Evolutionary conservation across 2,888 invertebrate species (phyloP).

Genomic region (Tinea pellionella): DNA sequence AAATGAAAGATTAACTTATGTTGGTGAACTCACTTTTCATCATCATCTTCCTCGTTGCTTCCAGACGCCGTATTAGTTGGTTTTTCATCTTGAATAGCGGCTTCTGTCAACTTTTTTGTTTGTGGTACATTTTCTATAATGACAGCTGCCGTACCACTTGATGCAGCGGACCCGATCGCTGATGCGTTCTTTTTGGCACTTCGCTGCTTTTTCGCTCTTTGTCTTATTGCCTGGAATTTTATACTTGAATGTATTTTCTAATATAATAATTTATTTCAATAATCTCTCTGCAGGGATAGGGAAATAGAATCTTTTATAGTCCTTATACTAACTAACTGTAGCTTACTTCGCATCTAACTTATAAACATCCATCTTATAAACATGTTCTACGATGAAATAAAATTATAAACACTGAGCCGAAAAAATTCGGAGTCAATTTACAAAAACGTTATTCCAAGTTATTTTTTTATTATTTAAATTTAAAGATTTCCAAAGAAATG

Average conservation of each 20-base stretch:
- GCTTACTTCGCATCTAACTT: too few relatives aligned
- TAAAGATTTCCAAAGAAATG: too few relatives aligned
- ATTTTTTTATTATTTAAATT: too few relatives aligned
- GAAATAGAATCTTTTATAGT: too few relatives aligned
- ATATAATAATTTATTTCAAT: not conserved
- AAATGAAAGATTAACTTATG: constrained; percentile 23
- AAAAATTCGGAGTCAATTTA: too few relatives aligned
- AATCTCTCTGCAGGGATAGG: constrained; percentile 1
- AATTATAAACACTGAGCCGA: too few relatives aligned
- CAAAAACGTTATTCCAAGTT: too few relatives aligned
- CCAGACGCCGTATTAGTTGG: constrained; percentile 91
- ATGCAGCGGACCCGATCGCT: constrained; percentile 71
- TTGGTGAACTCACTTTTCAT: constrained; percentile 53
- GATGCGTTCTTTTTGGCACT: constrained; percentile 75
- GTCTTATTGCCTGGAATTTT: constrained; percentile 78
- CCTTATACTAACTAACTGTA: too few relatives aligned
- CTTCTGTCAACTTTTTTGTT: constrained; percentile 79
- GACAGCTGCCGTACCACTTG: constrained; percentile 80
- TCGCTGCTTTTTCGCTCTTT: constrained; percentile 84
- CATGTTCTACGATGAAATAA: too few relatives aligned
- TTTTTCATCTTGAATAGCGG: constrained; percentile 78
- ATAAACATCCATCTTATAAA: too few relatives aligned
- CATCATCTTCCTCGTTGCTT: constrained; percentile 87
- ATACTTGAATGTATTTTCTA: not conserved
- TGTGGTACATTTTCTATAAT: constrained; percentile 91